These are phyloP conservation scores for Petrosia ficiformis DNA, from an alignment of 37 sponge, comb jelly and placozoan species.

Conservation along the genomic window DNA sequence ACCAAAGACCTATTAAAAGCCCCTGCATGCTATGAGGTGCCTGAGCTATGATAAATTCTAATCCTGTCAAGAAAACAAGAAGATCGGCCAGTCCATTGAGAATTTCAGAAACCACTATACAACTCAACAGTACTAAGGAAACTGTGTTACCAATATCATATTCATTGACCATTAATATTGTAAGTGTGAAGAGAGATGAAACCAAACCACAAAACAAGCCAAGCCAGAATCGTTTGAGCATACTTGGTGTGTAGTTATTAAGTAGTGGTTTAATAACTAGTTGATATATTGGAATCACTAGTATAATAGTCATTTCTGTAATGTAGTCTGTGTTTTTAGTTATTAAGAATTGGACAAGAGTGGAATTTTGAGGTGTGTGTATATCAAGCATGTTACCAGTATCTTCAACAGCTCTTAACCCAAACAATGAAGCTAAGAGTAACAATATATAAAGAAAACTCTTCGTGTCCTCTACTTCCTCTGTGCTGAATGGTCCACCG, in stretches of 20 bases:
- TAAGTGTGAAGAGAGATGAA: background rate
- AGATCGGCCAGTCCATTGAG: background rate
- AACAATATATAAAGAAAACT: constrained; percentile 6
- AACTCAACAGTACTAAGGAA: background rate
- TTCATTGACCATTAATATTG: constrained; percentile 5
- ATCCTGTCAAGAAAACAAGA: background rate
- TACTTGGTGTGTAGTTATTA: background rate
- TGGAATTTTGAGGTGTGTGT: background rate
- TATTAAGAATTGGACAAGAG: background rate
- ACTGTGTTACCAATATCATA: background rate
- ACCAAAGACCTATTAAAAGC: constrained; percentile 6
- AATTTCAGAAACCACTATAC: background rate
- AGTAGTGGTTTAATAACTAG: background rate
- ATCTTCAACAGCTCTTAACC: background rate
- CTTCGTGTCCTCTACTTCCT: constrained; percentile 17
- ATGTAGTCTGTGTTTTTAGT: background rate
- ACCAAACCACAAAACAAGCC: background rate
- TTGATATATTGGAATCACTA: background rate
- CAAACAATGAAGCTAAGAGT: constrained; percentile 2
- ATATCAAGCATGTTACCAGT: background rate
- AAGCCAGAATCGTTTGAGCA: background rate
- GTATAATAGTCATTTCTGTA: background rate
- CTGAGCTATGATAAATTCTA: constrained; percentile 19
- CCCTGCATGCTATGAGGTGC: constrained; percentile 21
- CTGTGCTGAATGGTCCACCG: constrained; percentile 21